Evolutionary conservation across 2,888 invertebrate genomes (phyloP).

Genomic region (Elegia similella): DNA sequence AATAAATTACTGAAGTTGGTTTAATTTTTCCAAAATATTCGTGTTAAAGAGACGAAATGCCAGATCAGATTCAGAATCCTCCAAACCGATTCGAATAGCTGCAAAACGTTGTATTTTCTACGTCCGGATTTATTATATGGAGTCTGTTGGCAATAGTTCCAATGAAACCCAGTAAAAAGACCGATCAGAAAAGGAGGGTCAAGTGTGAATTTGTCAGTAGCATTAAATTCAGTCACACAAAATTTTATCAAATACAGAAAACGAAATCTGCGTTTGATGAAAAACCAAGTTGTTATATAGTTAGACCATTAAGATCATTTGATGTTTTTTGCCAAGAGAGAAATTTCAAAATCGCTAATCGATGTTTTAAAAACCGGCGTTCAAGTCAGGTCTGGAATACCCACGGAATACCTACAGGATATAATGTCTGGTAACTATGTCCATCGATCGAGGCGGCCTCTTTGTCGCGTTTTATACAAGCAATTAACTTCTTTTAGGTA

Average conservation of each 20-base stretch:
- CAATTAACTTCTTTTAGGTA: conserved; percentile 57
- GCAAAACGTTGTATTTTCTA: no score
- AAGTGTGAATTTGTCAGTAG: no score
- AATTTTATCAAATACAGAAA: not conserved
- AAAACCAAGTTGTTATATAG: not conserved
- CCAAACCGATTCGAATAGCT: no score
- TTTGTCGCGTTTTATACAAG: conserved; percentile 46
- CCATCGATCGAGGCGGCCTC: conserved; percentile 41
- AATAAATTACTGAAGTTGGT: no score
- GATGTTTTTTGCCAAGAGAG: not conserved
- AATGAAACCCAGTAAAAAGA: no score
- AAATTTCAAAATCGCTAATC: conserved; percentile 4
- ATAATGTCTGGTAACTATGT: conserved; percentile 51
- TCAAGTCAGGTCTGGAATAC: conserved; percentile 37
- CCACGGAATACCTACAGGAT: conserved; percentile 45
- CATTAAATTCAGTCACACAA: no score
- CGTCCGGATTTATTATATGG: no score
- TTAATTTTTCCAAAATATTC: no score
- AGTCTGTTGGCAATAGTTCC: no score
- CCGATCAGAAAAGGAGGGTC: no score
- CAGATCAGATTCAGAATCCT: no score
- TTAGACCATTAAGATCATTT: not conserved
- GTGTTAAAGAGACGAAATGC: no score
- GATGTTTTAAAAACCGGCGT: conserved; percentile 30
- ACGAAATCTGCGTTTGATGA: not conserved